Percentiles rank a stretch among this genome's conserved stretches.
These are phyloP conservation scores for Ophthalmotilapia sp. DNA, from an alignment of 2,113 vertebrate species.

Conservation along the genomic window DNA sequence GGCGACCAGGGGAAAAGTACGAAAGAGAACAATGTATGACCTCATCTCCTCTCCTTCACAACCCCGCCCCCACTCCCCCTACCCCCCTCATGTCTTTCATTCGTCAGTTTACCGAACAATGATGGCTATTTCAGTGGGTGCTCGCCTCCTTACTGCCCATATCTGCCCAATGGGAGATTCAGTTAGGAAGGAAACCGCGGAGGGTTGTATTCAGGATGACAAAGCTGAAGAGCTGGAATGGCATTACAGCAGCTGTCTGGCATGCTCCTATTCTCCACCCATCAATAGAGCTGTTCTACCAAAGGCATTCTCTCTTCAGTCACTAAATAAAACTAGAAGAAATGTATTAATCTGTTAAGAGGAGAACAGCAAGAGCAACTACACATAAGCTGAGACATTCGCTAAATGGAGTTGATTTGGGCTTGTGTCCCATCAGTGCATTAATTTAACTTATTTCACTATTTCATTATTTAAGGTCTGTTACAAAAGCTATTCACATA, in stretches of 20 bases:
- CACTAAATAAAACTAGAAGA: neutral
- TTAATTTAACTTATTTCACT: neutral
- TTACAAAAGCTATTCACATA: neutral
- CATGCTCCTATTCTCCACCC: neutral
- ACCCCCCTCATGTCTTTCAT: slow-evolving; percentile 30
- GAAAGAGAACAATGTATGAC: slow-evolving; percentile 58
- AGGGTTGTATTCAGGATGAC: neutral
- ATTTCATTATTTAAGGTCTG: neutral
- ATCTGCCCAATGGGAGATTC: neutral
- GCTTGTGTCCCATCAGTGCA: neutral
- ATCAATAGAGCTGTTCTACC: neutral
- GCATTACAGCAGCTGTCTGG: slow-evolving; percentile 15
- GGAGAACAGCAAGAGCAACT: neutral
- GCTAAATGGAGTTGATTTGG: neutral
- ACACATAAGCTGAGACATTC: neutral
- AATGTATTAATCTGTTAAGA: neutral
- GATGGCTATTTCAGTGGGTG: slow-evolving; percentile 15
- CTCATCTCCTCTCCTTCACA: slow-evolving; percentile 25
- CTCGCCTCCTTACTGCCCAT: neutral
- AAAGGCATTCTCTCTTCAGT: neutral
- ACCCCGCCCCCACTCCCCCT: neutral
- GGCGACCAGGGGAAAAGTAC: neutral
- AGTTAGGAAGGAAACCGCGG: slow-evolving; percentile 25
- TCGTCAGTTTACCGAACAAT: slow-evolving; percentile 55
- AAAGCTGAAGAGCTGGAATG: slow-evolving; percentile 1